Evolutionary conservation across 2,888 invertebrate species (phyloP).

Genomic region (Platerodrilus igneus): DNA sequence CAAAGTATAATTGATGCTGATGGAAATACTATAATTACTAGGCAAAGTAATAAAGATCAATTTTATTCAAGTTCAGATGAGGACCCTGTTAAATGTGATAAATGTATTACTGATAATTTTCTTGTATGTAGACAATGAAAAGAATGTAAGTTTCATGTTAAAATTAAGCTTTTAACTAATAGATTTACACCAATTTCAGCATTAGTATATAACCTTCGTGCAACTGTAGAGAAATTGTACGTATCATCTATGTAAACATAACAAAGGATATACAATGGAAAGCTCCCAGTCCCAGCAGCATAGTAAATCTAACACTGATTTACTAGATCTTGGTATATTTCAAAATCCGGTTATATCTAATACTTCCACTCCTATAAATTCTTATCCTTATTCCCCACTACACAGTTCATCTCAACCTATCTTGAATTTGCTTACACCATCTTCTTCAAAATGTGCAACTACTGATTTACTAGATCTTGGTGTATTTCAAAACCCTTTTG

Average conservation of each 20-base stretch:
- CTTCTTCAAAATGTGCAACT: no score
- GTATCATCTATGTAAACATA: constrained; percentile 70
- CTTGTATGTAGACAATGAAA: constrained; percentile 65
- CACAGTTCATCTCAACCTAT: no score
- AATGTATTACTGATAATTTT: constrained; percentile 14
- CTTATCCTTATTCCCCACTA: no score
- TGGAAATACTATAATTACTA: no score
- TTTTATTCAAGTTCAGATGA: constrained; percentile 91
- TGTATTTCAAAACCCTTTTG: no score
- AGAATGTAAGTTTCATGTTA: constrained; percentile 85
- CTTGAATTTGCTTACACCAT: no score
- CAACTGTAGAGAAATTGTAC: constrained; percentile 87
- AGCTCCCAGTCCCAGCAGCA: constrained; percentile 70
- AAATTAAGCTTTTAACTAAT: constrained; percentile 90
- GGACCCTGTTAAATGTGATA: no score
- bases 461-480: no score
- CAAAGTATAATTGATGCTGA: no score
- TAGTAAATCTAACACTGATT: constrained; percentile 73
- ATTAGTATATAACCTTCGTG: constrained; percentile 90
- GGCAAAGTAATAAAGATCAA: constrained; percentile 75
- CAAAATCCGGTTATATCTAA: no score
- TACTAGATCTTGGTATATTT: no score
- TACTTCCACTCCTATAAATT: no score
- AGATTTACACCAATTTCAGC: constrained; percentile 85
- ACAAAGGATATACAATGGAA: constrained; percentile 59